Percentiles rank a stretch among this genome's conserved stretches.
These are phyloP conservation scores for Pangasianodon gigas DNA, from an alignment of 2,113 vertebrate species.

Conservation along the genomic window DNA sequence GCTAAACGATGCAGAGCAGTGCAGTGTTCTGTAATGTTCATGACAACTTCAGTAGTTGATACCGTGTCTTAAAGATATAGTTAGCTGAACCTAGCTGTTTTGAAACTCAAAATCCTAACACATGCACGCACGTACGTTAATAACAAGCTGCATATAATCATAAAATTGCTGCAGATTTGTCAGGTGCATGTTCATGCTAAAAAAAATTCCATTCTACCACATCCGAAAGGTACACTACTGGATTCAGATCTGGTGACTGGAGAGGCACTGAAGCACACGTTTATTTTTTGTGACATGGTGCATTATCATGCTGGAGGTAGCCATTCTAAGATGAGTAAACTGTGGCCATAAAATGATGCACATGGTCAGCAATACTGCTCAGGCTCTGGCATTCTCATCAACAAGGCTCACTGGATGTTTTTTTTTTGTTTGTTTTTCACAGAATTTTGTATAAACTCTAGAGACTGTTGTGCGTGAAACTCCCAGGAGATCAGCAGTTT, in stretches of 20 bases:
- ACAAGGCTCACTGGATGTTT: background rate
- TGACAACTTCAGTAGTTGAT: background rate
- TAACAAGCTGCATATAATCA: background rate
- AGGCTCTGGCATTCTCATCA: background rate
- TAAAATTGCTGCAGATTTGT: background rate
- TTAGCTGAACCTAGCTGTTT: background rate
- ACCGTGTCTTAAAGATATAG: background rate
- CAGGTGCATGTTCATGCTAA: background rate
- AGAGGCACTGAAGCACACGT: background rate
- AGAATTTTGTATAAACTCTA: background rate
- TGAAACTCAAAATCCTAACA: background rate
- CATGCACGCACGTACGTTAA: background rate
- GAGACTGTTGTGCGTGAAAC: background rate
- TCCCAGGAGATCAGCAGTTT: background rate
- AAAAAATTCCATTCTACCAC: background rate
- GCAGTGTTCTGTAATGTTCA: background rate
- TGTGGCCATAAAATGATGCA: too few relatives aligned
- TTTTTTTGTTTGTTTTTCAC: background rate
- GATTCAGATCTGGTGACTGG: background rate
- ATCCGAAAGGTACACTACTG: background rate
- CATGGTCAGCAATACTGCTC: background rate
- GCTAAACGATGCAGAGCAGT: conserved; percentile 33
- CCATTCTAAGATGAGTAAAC: background rate
- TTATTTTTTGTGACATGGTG: background rate
- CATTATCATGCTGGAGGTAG: background rate